Percentiles rank a stretch among this genome's conserved stretches.
phyloP scores from a whole-genome alignment of 2,797 vertebrate species.

The Ambastaia sidthimunki region DNA sequence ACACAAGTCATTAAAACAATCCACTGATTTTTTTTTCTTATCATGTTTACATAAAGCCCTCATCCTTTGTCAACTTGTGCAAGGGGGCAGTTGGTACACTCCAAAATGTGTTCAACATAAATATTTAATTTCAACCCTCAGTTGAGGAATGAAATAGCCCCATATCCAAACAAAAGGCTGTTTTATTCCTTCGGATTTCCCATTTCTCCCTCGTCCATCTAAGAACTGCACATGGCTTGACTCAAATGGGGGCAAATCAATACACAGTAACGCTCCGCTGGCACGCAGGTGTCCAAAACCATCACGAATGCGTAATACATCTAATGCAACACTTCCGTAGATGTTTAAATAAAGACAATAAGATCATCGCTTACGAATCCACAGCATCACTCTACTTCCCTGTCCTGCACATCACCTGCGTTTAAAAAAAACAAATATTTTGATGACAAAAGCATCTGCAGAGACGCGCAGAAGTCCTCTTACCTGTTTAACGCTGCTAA shows the following conservation, averaged over 20 bases:
- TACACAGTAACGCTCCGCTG: constrained; percentile 36
- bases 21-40: not conserved
- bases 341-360: constrained; percentile 1
- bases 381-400: constrained; percentile 27
- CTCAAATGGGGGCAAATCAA: constrained; percentile 39
- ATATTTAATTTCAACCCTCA: constrained; percentile 7
- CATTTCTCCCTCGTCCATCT: constrained; percentile 6
- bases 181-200: constrained; percentile 22
- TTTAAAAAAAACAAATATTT: constrained; percentile 20
- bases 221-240: constrained; percentile 47
- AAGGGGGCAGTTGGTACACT: not conserved
- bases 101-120: not conserved
- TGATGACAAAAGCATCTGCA: constrained; percentile 39
- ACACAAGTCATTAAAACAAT: not conserved
- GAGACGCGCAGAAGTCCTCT: constrained; percentile 17
- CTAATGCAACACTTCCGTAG: not conserved
- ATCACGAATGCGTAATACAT: constrained; percentile 3
- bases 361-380: constrained; percentile 4
- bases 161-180: constrained; percentile 22
- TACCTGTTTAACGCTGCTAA: constrained; percentile 22
- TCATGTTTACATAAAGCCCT: not conserved
- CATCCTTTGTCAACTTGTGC: constrained; percentile 34
- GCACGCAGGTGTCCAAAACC: constrained; percentile 41
- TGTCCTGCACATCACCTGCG: constrained; percentile 42
- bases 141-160: not conserved